A percentile compares a stretch with the other conserved stretches of the same genome.
phyloP scores from a whole-genome alignment of 2,797 vertebrate species.

The Parotocinclus haroldoi region DNA sequence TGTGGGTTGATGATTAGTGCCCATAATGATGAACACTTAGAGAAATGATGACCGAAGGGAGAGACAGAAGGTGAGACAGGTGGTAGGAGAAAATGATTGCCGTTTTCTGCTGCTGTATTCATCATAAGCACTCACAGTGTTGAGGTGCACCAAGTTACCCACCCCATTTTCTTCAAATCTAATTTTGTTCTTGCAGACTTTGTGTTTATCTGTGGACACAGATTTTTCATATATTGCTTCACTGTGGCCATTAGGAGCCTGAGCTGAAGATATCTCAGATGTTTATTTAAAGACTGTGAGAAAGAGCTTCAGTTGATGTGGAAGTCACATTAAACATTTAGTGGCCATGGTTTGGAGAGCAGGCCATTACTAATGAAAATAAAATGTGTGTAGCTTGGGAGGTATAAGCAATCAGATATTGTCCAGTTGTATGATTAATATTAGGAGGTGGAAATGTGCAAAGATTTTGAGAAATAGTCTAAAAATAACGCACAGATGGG shows the following conservation, averaged over 20 bases:
- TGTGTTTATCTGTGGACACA: slow-evolving; percentile 20
- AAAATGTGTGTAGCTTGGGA: slow-evolving; percentile 47
- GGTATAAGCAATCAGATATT: slow-evolving; percentile 31
- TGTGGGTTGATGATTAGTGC: slow-evolving; percentile 10
- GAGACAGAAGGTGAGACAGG: slow-evolving; percentile 15
- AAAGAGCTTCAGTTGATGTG: slow-evolving; percentile 45
- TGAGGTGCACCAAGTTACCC: slow-evolving; percentile 17
- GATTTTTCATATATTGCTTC: not conserved
- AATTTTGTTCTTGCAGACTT: not conserved
- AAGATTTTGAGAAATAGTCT: slow-evolving; percentile 4
- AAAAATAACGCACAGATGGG: not conserved
- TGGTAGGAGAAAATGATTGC: slow-evolving; percentile 14
- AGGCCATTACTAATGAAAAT: not conserved
- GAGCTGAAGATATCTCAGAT: slow-evolving; percentile 22
- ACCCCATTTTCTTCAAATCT: slow-evolving; percentile 25
- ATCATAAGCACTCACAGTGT: slow-evolving; percentile 48
- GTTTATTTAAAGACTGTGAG: slow-evolving; percentile 27
- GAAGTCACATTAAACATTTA: not conserved
- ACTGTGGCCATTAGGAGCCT: slow-evolving; percentile 25
- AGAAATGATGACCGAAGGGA: not conserved
- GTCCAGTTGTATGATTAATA: slow-evolving; percentile 56
- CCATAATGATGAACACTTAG: slow-evolving; percentile 16
- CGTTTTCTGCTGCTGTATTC: slow-evolving; percentile 42
- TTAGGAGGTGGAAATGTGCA: not conserved
- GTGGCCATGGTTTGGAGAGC: too few relatives aligned